Evolutionary conservation across 35 echinoderm and acorn worm species (phyloP), one percentile per base, ranked within the genome.

Genomic region (Strongylocentrotus purpuratus): DNA sequence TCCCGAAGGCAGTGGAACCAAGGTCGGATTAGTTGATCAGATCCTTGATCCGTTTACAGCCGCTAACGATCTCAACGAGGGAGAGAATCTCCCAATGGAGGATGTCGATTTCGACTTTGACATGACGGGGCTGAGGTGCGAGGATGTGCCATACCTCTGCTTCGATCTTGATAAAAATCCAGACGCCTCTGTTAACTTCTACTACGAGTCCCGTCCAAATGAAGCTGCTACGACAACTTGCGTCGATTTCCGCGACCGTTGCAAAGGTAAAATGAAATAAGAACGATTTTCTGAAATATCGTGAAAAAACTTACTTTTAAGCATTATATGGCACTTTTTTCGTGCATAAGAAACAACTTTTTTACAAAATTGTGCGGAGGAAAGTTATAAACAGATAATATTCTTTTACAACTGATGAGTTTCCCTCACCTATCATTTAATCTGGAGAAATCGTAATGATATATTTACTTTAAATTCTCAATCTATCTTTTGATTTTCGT

Each of bases 21-120:
- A 94, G 46, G 35, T 31, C 7, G 46, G 47, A 48, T 33, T 48
- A 20, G 46, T 94, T 25, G 46, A 55, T 7, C 58, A 48, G 46
- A 94, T 61, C 78, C 88, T 92, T n/a, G 35, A 91, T 71, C 61
- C 70, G 32, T 86, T 15, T 95, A 94, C 86, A 87, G 94, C 32
- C 58, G 94, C 31, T 94, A 31, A 31, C 31, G 85, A 70, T 47
- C 61, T 17, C 96, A 96, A 47, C 93, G 94, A 94, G 50, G 94
- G 47, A 60, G 90, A 55, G 52, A 61, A 96, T 85, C 85, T 87
- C 12, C 94, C 96, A 17, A 94, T 96, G 33, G 88, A 94, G 31
- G 93, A 86, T 48, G 97, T 98, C 7, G 88, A 95, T 31, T 96
- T 96, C 47, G 87, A 96, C 96, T 96, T 95, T 41, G 94, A 94